Percentiles rank a stretch among this genome's conserved stretches.
Evolutionary conservation across 2,888 invertebrate genomes (phyloP).

Genomic region (Chironomus tentans): DNA sequence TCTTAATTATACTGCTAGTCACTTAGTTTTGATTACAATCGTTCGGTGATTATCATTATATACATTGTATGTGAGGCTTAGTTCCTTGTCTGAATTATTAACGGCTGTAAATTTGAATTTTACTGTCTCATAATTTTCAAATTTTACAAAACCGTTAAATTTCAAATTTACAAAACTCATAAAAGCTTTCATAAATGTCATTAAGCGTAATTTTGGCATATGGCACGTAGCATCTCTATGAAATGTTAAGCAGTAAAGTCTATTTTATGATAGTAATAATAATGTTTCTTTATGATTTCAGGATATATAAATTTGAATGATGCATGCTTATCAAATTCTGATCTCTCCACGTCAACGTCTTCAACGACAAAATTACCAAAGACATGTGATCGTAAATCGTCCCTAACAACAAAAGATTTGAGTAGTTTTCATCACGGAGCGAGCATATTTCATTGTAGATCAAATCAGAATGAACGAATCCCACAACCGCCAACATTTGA

Average conservation of each 20-base stretch:
- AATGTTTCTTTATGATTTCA: background rate
- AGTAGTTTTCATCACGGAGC: slow-evolving; percentile 12
- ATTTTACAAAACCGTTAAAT: too few relatives aligned
- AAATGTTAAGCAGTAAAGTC: background rate
- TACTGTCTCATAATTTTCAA: too few relatives aligned
- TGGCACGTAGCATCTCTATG: background rate
- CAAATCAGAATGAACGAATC: background rate
- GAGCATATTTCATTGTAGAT: slow-evolving; percentile 1
- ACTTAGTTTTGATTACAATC: too few relatives aligned
- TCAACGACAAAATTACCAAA: slow-evolving; percentile 6
- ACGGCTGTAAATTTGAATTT: too few relatives aligned
- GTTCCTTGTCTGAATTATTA: too few relatives aligned
- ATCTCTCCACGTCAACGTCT: background rate
- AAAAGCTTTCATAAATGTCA: too few relatives aligned
- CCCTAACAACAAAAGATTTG: background rate
- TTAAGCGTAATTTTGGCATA: too few relatives aligned
- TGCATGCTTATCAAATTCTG: slow-evolving; percentile 30
- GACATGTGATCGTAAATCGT: background rate
- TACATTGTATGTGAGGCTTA: too few relatives aligned
- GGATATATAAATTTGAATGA: slow-evolving; percentile 32
- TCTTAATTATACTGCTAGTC: too few relatives aligned
- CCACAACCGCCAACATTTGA: background rate
- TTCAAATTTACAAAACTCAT: too few relatives aligned
- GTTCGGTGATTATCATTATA: too few relatives aligned
- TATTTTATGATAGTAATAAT: background rate